phyloP scores from a whole-genome alignment of 2,888 invertebrate species.

The Oscheius myriophilus region DNA sequence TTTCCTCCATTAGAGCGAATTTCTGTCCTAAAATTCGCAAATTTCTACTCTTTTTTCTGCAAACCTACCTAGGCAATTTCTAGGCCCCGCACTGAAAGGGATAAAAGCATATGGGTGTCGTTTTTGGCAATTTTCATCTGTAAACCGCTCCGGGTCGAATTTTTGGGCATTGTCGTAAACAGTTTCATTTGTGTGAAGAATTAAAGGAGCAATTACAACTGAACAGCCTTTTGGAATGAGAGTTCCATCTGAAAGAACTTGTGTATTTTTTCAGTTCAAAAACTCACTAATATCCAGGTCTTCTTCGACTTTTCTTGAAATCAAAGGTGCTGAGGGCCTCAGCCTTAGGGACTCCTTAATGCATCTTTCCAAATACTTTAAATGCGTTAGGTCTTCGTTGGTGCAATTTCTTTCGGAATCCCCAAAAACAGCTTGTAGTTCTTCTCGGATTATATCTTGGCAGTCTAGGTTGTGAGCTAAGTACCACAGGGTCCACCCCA shows the following conservation, averaged over 20 bases:
- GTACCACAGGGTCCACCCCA: conserved; percentile 72
- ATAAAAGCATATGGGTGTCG: conserved; percentile 73
- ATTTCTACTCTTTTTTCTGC: no score
- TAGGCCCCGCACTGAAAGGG: conserved; percentile 74
- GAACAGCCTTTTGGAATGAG: conserved; percentile 46
- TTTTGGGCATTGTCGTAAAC: conserved; percentile 29
- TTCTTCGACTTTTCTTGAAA: conserved; percentile 57
- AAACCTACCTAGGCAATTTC: conserved; percentile 74
- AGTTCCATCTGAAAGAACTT: conserved; percentile 44
- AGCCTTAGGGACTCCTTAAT: conserved; percentile 58
- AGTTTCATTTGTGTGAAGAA: conserved; percentile 50
- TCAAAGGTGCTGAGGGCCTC: conserved; percentile 58
- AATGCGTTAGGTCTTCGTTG: conserved; percentile 62
- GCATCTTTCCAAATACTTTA: conserved; percentile 59
- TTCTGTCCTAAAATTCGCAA: conserved; percentile 48
- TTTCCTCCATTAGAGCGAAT: conserved; percentile 64
- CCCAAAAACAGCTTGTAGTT: conserved; percentile 58
- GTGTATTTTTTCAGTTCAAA: no score
- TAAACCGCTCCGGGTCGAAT: conserved; percentile 49
- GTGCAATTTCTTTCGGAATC: conserved; percentile 67
- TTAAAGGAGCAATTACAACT: conserved; percentile 43
- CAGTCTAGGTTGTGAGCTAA: conserved; percentile 71
- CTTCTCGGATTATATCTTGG: conserved; percentile 71
- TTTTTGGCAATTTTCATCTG: conserved; percentile 44
- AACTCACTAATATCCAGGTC: conserved; percentile 58